These are phyloP conservation scores for Apocrypta bakeri DNA, from an alignment of 1,140 invertebrate species.

Conservation along the genomic window DNA sequence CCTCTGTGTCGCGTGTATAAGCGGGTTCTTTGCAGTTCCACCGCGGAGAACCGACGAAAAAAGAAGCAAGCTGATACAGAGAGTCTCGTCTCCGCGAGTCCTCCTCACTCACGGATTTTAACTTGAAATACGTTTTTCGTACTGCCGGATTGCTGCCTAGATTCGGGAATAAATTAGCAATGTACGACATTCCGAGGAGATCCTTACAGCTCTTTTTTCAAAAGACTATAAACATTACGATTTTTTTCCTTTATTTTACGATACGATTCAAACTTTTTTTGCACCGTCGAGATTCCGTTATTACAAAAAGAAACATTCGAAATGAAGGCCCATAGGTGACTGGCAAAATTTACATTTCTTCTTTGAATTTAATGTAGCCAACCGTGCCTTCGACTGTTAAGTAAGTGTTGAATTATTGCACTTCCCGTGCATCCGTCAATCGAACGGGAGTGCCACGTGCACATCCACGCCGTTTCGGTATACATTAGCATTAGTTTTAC, in stretches of 20 bases:
- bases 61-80: too few relatives aligned
- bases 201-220: not conserved
- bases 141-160: not conserved
- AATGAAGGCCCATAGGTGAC: too few relatives aligned
- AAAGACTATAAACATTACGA: not conserved
- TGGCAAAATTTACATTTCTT: too few relatives aligned
- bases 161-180: slow-evolving; percentile 9
- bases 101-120: not conserved
- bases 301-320: too few relatives aligned
- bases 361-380: too few relatives aligned
- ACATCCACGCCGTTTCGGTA: slow-evolving; percentile 42
- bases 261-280: not conserved
- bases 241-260: not conserved
- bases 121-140: not conserved
- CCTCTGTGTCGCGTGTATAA: not conserved
- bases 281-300: not conserved
- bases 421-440: too few relatives aligned
- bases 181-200: not conserved
- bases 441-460: not conserved
- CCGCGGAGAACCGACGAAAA: not conserved
- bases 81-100: too few relatives aligned
- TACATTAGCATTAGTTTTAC: slow-evolving; percentile 62
- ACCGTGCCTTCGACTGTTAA: too few relatives aligned
- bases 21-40: slow-evolving; percentile 2
- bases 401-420: too few relatives aligned